phyloP scores from a whole-genome alignment of 2,888 invertebrate genomes.

The Heliconius erato region DNA sequence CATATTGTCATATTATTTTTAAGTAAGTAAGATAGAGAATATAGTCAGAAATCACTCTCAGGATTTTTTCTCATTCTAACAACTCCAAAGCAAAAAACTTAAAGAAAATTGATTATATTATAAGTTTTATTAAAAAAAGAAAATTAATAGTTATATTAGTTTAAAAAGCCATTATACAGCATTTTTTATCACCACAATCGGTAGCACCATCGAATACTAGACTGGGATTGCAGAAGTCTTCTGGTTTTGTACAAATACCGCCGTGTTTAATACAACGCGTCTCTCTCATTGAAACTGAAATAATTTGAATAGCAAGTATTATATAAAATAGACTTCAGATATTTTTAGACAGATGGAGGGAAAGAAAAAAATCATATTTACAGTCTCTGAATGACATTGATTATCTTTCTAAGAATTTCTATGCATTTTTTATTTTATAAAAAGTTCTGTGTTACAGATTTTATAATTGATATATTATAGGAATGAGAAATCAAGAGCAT shows the following conservation, averaged over 20 bases:
- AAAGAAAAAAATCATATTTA: not conserved
- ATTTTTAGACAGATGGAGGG: not conserved
- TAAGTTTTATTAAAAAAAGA: not conserved
- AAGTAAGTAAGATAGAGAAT: not conserved
- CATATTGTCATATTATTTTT: too few species aligned
- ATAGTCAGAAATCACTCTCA: not conserved
- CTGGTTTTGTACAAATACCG: constrained; percentile 58
- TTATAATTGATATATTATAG: too few species aligned
- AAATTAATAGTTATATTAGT: not conserved
- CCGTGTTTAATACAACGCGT: constrained; percentile 65
- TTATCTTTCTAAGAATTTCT: too few species aligned
- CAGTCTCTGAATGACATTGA: too few species aligned
- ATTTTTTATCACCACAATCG: constrained; percentile 37
- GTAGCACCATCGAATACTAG: constrained; percentile 38
- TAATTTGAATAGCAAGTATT: constrained; percentile 10
- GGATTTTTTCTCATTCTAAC: not conserved
- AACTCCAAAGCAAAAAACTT: not conserved
- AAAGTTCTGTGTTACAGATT: too few species aligned
- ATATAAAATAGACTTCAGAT: not conserved
- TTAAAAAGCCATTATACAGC: constrained; percentile 38
- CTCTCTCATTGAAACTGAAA: constrained; percentile 68
- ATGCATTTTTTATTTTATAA: too few species aligned
- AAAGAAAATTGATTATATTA: not conserved
- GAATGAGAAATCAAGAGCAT: too few species aligned
- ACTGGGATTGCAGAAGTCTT: constrained; percentile 52